phyloP scores from a whole-genome alignment of 1,140 invertebrate species.

The Pseudachorutes palmiensis region DNA sequence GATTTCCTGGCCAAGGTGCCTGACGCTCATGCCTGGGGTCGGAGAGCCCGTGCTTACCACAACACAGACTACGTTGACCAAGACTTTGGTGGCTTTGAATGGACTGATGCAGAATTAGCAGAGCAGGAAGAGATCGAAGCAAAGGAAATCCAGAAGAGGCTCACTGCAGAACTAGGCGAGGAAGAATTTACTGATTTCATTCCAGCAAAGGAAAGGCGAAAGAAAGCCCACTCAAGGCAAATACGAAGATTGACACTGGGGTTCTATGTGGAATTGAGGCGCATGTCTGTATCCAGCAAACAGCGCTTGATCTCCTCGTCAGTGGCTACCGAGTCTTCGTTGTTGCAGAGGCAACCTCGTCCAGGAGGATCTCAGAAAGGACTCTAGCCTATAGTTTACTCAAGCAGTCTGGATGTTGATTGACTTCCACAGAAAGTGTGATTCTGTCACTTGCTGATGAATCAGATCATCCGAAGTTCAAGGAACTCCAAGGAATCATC shows the following conservation, averaged over 20 bases:
- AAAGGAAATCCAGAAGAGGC: too few relatives aligned
- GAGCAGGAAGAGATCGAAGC: too few relatives aligned
- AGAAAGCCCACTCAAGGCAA: conserved; percentile 28
- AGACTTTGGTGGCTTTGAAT: too few relatives aligned
- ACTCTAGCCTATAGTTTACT: conserved; percentile 50
- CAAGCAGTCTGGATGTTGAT: conserved; percentile 51
- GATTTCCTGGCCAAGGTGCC: too few relatives aligned
- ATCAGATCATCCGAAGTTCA: conserved; percentile 55
- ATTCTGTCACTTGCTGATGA: conserved; percentile 51
- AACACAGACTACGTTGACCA: too few relatives aligned
- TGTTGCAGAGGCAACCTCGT: conserved; percentile 55
- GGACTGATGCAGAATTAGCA: too few relatives aligned
- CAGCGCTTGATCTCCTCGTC: conserved; percentile 51
- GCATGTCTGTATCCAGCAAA: conserved; percentile 58
- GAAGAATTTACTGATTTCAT: too few relatives aligned
- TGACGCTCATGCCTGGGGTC: too few relatives aligned
- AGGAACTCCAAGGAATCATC: conserved; percentile 53
- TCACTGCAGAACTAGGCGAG: too few relatives aligned
- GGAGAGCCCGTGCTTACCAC: too few relatives aligned
- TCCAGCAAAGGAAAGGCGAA: too few relatives aligned
- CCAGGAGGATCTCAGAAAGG: conserved; percentile 49
- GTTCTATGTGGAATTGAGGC: conserved; percentile 60
- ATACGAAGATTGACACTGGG: conserved; percentile 45
- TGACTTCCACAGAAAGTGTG: conserved; percentile 57
- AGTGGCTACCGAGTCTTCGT: conserved; percentile 53